Base-by-base conservation (phyloP, 2,888 invertebrate species). In the Elysia crispata region DNA sequence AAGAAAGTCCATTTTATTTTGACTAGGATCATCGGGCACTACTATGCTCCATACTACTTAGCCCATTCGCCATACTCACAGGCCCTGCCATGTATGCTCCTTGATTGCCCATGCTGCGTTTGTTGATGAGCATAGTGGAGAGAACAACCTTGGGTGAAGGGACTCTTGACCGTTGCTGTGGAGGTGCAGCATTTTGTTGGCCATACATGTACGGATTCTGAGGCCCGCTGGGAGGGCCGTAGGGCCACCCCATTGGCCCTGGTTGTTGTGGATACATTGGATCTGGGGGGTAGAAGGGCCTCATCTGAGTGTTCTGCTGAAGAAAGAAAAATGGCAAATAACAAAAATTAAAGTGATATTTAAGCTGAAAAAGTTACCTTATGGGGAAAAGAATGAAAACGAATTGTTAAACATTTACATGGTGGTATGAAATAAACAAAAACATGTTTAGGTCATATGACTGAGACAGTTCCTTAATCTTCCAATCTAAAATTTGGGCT, bases 111-210 rank as follows among this genome's bases (percentile, higher is more conserved):
- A 62, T 62, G 8, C 54, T 70, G 23, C 50, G 64, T 20, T 74
- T 30, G 31, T 66, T 77, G 25, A 75, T 75, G 28, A 81, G 50
- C 78, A 81, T 75, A 15, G 50, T 77, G 20, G 69, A 70, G 13
- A 81, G 54, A 11, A 81, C 78, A 30, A 75, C 69, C 75, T 81
- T 81, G 28, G 81, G 70, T n/a, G 54, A 78, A n/a, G 76, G 54
- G 8, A 66, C 54, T 20, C 60, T 6, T 6, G 62, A 60, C 18
- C 69, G 67, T 23, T 60, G 75, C 62, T 69, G 75, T 3, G 69
- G 76, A 1, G 31, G 73, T 6, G 41, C 41, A 6, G 41, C 5
- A 3, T 3, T 41, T 25, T 66, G 75, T n/a, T 75, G 75, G 20
- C 64, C 49, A 23, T 80, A 76, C 75, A 76, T 33, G 66, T 69